Base-by-base conservation (phyloP, 2,888 invertebrate genomes). In the Pycnomerus fuliginosus region DNA sequence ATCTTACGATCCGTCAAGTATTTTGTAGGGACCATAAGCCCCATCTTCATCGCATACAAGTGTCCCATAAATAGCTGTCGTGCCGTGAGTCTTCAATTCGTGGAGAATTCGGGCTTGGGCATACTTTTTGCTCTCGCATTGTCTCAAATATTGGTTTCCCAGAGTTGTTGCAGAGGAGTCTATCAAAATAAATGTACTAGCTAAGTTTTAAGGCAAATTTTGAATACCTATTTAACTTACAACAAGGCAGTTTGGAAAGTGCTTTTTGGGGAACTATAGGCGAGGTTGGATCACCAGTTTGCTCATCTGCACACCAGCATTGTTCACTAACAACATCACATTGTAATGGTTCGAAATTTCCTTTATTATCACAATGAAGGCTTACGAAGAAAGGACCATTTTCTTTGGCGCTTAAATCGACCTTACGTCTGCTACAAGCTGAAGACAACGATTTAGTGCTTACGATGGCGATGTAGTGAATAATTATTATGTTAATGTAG, bases 271-370 rank as follows among this genome's bases (percentile, higher is more conserved):
- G 79, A 3, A 84, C 76, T 1, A 80, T 77, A 25, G 74, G 67
- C 7, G 77, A 73, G 23, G 63, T 69, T 1, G 82, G 75, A 53
- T 79, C 74, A 11, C 85, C 85, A 34, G 80, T 83, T 61, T 63
- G 72, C 1, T 76, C 71, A 20, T 82, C 76, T 1, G 77, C 82
- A 65, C 85, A 86, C 84, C 84, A 85, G 61, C 86, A 86, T 50
- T 82, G 62, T 1, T 79, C 82, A 39, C 76, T 73, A 22, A 56
- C 48, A n/a, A 38, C 22, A 64, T 83, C 80, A 60, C 85, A 86
- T 62, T 86, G 86, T 16, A 86, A 64, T 13, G 74, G 70, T 60
- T 85, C 85, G 64, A 79, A 86, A 70, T 84, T 83, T 12, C 86
- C 86, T 56, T 74, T 71, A 23, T 71, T 56, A 31, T 80, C 76